Evolutionary conservation across 2,113 vertebrate genomes (phyloP).

Genomic region (Toxostoma redivivum): DNA sequence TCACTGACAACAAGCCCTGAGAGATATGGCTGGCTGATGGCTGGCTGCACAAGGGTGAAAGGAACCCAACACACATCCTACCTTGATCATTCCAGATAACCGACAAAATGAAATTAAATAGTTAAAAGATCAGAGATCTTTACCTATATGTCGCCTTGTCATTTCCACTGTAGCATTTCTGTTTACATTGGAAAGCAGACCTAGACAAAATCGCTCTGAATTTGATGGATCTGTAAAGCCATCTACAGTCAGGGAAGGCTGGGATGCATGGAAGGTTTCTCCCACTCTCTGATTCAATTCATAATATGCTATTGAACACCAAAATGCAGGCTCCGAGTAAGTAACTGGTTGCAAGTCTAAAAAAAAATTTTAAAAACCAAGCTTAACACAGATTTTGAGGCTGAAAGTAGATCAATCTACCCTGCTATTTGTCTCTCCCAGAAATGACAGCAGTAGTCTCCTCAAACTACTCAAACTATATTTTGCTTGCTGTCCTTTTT

Average conservation of each 20-base stretch:
- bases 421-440: neutral
- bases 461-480: neutral
- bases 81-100: neutral
- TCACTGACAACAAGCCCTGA: neutral
- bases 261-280: slow-evolving; percentile 97
- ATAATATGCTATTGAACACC: slow-evolving; percentile 99
- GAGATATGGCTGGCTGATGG: neutral
- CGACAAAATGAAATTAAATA: neutral
- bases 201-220: slow-evolving; percentile 96
- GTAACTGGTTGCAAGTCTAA: slow-evolving; percentile 95
- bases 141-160: slow-evolving; percentile 98
- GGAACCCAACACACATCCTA: neutral
- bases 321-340: slow-evolving; percentile 96
- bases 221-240: slow-evolving; percentile 98
- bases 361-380: neutral
- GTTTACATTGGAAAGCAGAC: slow-evolving; percentile 96
- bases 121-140: neutral
- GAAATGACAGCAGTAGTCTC: neutral
- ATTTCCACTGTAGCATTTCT: slow-evolving; percentile 98
- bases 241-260: slow-evolving; percentile 94
- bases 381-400: neutral
- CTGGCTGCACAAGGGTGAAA: neutral
- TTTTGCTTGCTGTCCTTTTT: neutral
- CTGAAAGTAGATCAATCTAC: neutral
- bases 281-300: slow-evolving; percentile 98